These are phyloP conservation scores for Sarcophilus harrisii DNA, from an alignment of 2,797 vertebrate species.

Conservation along the genomic window DNA sequence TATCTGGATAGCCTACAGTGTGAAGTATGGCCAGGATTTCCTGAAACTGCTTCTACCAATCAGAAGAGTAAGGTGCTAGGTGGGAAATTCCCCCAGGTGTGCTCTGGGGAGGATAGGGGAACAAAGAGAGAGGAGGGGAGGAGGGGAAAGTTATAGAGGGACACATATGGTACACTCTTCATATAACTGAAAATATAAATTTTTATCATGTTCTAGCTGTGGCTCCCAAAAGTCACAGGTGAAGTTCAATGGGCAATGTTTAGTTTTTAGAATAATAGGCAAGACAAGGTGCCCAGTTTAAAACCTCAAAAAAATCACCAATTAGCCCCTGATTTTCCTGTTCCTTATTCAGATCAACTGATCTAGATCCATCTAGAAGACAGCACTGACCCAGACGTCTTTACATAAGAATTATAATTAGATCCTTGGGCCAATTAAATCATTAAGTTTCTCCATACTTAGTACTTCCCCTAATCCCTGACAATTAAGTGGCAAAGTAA, in stretches of 20 bases:
- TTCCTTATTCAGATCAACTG: background rate
- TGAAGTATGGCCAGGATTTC: too few relatives aligned
- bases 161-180: background rate
- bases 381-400: background rate
- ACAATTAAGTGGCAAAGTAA: too few relatives aligned
- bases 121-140: background rate
- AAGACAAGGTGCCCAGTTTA: background rate
- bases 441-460: background rate
- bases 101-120: background rate
- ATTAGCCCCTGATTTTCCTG: background rate
- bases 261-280: background rate
- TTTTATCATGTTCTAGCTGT: background rate
- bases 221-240: background rate
- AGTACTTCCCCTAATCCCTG: background rate
- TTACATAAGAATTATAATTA: background rate
- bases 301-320: background rate
- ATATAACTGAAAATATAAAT: background rate
- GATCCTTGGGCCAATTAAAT: background rate
- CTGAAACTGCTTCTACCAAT: background rate
- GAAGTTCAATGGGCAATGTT: background rate
- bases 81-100: background rate
- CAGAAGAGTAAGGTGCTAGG: background rate
- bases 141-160: background rate
- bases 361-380: background rate
- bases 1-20: too few relatives aligned